Percentiles rank a stretch among this genome's conserved stretches.
Conservation (phyloP, 2,797 vertebrate genomes). For the Decapterus maruadsi region DNA sequence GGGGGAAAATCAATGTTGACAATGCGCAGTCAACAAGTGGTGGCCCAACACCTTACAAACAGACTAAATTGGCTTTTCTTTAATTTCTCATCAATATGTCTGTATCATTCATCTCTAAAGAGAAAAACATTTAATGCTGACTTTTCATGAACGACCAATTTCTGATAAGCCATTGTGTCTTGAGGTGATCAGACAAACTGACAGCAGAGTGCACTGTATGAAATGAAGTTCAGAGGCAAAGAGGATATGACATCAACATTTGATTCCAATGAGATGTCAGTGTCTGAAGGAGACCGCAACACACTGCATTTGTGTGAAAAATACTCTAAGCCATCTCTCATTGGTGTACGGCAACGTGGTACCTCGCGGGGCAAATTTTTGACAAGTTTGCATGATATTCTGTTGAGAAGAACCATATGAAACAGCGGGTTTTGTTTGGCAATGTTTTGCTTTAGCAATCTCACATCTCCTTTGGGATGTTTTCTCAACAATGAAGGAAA, state of each 20-base stretch:
- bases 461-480: slow-evolving; percentile 74
- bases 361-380: slow-evolving; percentile 18
- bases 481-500: slow-evolving; percentile 72
- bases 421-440: slow-evolving; percentile 50
- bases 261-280: slow-evolving; percentile 12
- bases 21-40: too few relatives aligned
- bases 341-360: slow-evolving; percentile 26
- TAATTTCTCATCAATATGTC: too few relatives aligned
- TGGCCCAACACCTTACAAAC: too few relatives aligned
- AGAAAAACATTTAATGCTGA: neutral
- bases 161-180: neutral
- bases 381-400: slow-evolving; percentile 50
- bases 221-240: slow-evolving; percentile 4
- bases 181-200: slow-evolving; percentile 6
- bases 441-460: slow-evolving; percentile 57
- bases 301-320: slow-evolving; percentile 14
- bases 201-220: neutral
- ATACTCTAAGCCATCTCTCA: slow-evolving; percentile 7
- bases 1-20: too few relatives aligned
- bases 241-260: slow-evolving; percentile 24
- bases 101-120: neutral
- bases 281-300: neutral
- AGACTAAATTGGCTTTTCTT: too few relatives aligned
- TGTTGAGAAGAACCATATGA: slow-evolving; percentile 71
- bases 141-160: neutral